phyloP scores from a whole-genome alignment of 2,113 vertebrate species.

The Paradoxurus hermaphroditus region DNA sequence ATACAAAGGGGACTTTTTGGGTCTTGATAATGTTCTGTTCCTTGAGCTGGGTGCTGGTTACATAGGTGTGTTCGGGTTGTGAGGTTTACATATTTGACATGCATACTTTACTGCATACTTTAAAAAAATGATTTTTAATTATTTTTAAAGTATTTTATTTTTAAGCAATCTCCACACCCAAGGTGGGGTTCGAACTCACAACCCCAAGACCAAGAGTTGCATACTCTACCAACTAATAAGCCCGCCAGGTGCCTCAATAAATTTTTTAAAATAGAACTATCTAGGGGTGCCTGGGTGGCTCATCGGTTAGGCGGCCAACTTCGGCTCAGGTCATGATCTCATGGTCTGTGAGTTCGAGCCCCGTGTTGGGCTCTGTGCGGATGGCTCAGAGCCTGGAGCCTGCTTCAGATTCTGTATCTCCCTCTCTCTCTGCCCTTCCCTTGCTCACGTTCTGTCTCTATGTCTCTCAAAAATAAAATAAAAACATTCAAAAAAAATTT shows the following conservation, averaged over 20 bases:
- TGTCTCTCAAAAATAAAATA: too few species aligned
- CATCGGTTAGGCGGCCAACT: too few species aligned
- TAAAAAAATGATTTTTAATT: not conserved
- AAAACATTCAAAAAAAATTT: too few species aligned
- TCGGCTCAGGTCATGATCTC: too few species aligned
- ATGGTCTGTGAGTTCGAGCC: too few species aligned
- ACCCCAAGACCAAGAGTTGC: not conserved
- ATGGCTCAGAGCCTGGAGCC: too few species aligned
- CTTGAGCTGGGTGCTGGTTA: not conserved
- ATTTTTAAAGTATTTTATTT: not conserved
- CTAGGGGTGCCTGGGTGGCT: too few species aligned
- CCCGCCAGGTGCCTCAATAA: not conserved
- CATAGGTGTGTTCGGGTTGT: not conserved
- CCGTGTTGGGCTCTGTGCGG: too few species aligned
- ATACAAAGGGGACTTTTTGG: not conserved
- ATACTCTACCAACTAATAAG: not conserved
- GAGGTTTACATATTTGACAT: not conserved
- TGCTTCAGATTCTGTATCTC: too few species aligned
- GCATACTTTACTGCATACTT: not conserved
- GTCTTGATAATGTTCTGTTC: not conserved
- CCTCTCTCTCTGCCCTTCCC: too few species aligned
- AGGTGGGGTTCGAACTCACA: not conserved
- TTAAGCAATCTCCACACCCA: not conserved
- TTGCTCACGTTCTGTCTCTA: too few species aligned
- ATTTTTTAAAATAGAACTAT: not conserved